phyloP scores from a whole-genome alignment of 2,113 vertebrate species.

The Pristiophorus japonicus region DNA sequence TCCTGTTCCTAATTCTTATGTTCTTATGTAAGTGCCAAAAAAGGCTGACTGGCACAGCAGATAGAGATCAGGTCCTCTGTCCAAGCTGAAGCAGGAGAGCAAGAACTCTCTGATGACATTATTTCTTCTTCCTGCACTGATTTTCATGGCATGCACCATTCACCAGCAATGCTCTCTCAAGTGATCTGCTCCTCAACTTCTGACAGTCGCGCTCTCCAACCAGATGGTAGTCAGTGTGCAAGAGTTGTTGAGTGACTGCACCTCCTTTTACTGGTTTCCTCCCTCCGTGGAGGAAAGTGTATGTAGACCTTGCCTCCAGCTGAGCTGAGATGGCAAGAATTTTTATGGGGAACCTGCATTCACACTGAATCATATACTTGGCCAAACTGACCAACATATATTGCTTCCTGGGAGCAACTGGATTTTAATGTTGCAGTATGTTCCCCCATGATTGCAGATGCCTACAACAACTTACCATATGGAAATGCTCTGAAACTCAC shows the following conservation, averaged over 20 bases:
- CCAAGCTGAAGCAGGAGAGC: conserved; percentile 94
- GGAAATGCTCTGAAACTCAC: not conserved
- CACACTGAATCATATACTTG: not conserved
- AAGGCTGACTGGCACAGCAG: conserved; percentile 95
- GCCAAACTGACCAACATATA: not conserved
- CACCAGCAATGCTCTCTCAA: not conserved
- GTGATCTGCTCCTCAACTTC: not conserved
- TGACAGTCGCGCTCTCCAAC: not conserved
- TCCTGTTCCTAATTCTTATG: no score
- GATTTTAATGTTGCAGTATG: not conserved
- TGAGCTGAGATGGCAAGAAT: not conserved
- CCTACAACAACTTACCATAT: not conserved
- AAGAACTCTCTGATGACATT: not conserved
- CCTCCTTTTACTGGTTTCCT: not conserved
- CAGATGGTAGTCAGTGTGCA: not conserved
- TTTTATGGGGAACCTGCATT: not conserved
- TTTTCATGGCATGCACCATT: conserved; percentile 17
- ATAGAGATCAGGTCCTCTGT: conserved; percentile 98
- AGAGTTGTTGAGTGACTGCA: not conserved
- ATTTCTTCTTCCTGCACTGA: not conserved
- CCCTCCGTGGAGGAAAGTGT: not conserved
- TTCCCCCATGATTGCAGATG: not conserved
- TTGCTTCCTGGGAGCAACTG: not conserved
- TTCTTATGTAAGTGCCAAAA: no score
- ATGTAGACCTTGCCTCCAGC: not conserved